Evolutionary conservation across 2,113 vertebrate genomes (phyloP), one percentile per base, ranked within the genome.

Genomic region (Morone saxatilis): DNA sequence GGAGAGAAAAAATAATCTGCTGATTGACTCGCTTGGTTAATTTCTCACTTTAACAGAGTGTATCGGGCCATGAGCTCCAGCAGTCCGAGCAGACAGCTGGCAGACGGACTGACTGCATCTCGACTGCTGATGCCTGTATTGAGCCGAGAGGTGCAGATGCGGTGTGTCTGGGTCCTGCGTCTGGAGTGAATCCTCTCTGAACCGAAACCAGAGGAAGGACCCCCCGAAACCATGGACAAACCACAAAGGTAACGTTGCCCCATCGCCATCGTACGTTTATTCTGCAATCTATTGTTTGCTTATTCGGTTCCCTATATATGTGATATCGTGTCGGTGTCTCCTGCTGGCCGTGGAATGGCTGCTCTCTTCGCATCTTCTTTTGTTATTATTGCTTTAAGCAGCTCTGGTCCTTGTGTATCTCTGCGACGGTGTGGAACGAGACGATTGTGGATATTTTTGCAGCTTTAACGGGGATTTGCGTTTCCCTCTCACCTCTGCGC

Each of bases 61-160:
- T 19, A 19, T 20, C 14, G 20, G 75, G 76, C 75, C 68, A 62
- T 86, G 72, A 79, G 76, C 79, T 70, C 53, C 76, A 57, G 67
- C 81, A 43, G 78, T 71, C 69, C 48, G 79, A 81, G 4, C 83
- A 90, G 87, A 91, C 86, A 88, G 87, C 87, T 84, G 83, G 80
- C 84, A 92, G 91, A 91, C 92, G 81, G 81, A 91, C 83, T 25
- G 81, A 91, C 77, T 69, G 86, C 92, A 76, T 65, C 86, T 65
- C 78, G 47, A 80, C 84, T 81, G 82, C 85, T 82, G 78, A 80
- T 91, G 91, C 57, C 76, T 67, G 77, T 16, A 13, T 20, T n/a
- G 78, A 71, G 48, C 50, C 40, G 43, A 83, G 85, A 77, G 84
- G 62, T 83, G 88, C 86, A 74, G 93, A 89, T 88, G 80, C 91